Percentiles rank a stretch among this genome's conserved stretches.
Conservation (phyloP, 2,888 invertebrate genomes). For the Sialis fuliginosa region DNA sequence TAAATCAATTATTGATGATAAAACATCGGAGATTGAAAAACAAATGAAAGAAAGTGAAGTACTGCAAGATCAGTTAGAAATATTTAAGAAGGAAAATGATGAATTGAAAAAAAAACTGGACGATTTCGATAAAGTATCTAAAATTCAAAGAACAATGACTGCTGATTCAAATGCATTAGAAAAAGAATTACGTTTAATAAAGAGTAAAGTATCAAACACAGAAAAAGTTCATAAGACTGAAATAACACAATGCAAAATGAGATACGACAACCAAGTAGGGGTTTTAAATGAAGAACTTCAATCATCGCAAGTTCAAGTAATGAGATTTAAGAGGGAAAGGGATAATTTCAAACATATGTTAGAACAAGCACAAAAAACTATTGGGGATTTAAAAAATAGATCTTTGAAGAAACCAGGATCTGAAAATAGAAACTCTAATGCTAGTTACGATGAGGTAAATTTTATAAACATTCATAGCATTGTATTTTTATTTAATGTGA, state of each 20-base stretch:
- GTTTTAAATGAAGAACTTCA: constrained; percentile 68
- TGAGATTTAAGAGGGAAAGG: constrained; percentile 69
- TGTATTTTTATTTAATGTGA: too few species aligned
- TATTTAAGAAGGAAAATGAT: constrained; percentile 57
- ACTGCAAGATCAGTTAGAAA: constrained; percentile 53
- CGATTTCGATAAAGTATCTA: constrained; percentile 70
- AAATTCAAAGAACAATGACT: constrained; percentile 60
- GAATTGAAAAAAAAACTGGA: constrained; percentile 63
- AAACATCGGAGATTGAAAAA: constrained; percentile 52
- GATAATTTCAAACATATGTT: constrained; percentile 82
- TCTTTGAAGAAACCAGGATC: constrained; percentile 30
- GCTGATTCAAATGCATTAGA: constrained; percentile 61
- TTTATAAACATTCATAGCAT: constrained; percentile 3
- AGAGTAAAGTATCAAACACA: constrained; percentile 39
- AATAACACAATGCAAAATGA: constrained; percentile 58
- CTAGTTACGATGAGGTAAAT: constrained; percentile 54
- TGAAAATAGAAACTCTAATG: constrained; percentile 41
- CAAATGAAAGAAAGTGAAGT: constrained; percentile 48
- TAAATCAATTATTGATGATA: constrained; percentile 52
- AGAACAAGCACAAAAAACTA: constrained; percentile 70
- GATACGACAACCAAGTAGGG: constrained; percentile 71
- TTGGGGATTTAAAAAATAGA: constrained; percentile 50
- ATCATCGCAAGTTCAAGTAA: constrained; percentile 60
- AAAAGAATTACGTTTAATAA: constrained; percentile 52
- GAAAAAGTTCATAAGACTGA: constrained; percentile 64